Evolutionary conservation across 2,113 vertebrate species (phyloP).

Genomic region (Siphamia tubifer): DNA sequence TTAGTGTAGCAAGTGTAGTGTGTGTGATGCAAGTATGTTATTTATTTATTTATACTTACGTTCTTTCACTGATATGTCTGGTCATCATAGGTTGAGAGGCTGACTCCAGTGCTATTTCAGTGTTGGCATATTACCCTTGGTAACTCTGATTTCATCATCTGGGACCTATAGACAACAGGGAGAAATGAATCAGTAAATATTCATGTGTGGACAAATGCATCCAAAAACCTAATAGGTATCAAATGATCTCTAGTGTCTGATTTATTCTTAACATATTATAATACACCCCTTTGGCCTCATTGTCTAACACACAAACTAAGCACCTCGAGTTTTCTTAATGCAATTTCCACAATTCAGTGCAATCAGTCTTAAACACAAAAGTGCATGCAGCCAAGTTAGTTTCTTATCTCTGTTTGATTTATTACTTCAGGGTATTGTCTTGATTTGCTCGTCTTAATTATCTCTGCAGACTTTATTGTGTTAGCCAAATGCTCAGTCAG

Average conservation of each 20-base stretch:
- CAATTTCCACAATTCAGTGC: constrained; percentile 14
- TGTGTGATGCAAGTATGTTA: neutral
- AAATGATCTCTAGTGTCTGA: constrained; percentile 10
- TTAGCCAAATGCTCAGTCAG: constrained; percentile 14
- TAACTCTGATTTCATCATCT: constrained; percentile 15
- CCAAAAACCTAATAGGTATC: constrained; percentile 16
- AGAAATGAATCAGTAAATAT: constrained; percentile 7
- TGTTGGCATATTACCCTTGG: neutral
- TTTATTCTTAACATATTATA: constrained; percentile 37
- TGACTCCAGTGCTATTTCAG: neutral
- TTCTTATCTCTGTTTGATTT: constrained; percentile 47
- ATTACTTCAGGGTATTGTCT: constrained; percentile 25
- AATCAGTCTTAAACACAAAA: constrained; percentile 13
- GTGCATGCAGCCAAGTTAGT: constrained; percentile 7
- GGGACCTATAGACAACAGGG: neutral
- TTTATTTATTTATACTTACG: neutral
- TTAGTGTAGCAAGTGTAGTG: neutral
- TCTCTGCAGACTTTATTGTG: constrained; percentile 9
- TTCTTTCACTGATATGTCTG: neutral
- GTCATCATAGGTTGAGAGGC: constrained; percentile 1
- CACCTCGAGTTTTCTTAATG: neutral
- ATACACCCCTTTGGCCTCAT: constrained; percentile 33
- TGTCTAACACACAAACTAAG: neutral
- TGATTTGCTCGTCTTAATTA: constrained; percentile 38
- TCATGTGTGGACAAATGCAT: constrained; percentile 45